Percentiles rank a stretch among this genome's conserved stretches.
Conservation (phyloP, 2,797 vertebrate species). For the Darevskia mixta region DNA sequence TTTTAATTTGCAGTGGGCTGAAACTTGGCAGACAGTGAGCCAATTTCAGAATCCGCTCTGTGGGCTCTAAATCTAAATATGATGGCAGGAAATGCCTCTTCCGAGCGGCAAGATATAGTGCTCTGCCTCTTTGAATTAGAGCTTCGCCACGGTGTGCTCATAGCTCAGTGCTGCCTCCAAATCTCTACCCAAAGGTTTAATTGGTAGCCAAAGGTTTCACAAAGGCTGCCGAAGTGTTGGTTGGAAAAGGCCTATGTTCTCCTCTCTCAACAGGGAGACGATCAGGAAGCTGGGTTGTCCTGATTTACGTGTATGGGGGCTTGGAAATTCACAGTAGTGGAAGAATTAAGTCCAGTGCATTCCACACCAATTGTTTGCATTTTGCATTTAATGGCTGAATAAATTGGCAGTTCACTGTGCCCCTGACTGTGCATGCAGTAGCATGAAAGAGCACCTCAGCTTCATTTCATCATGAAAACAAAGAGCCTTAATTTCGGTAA, state of each 20-base stretch:
- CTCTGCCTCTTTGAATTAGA: conserved; percentile 12
- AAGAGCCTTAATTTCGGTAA: not conserved
- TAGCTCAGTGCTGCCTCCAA: not conserved
- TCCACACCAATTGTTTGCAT: not conserved
- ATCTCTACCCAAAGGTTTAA: conserved; percentile 8
- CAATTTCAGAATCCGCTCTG: conserved; percentile 20
- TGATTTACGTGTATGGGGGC: not conserved
- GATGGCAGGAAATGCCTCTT: not conserved
- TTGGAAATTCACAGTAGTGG: not conserved
- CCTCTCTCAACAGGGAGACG: accelerated
- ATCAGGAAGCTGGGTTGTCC: not conserved
- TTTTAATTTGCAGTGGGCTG: conserved; percentile 39
- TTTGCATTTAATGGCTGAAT: conserved; percentile 3
- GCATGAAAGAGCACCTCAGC: not conserved
- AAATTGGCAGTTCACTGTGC: not conserved
- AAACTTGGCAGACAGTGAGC: conserved; percentile 38
- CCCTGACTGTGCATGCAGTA: no score
- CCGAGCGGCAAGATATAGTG: not conserved
- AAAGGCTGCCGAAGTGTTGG: not conserved
- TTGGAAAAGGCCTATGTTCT: not conserved
- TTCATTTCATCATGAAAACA: not conserved
- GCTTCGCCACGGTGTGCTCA: not conserved
- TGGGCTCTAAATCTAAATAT: not conserved
- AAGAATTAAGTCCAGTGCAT: not conserved
- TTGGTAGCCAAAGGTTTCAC: not conserved